Evolutionary conservation across 1,140 invertebrate genomes (phyloP), one percentile per base, ranked within the genome.

Genomic region (Pissodes strobi): DNA sequence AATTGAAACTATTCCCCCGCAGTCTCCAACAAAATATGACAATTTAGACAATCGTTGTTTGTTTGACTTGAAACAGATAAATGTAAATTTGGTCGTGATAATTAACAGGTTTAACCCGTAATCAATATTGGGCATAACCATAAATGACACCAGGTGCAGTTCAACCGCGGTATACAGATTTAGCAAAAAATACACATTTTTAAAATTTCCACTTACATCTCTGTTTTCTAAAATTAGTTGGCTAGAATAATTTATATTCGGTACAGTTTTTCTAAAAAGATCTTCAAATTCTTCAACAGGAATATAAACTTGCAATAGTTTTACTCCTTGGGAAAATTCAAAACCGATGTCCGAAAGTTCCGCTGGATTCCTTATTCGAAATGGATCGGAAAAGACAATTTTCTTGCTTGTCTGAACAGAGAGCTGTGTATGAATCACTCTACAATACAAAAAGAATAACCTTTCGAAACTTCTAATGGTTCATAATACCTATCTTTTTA

Each of bases 381-480:
- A 90, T 2, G 91, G 91, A 82, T 93, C 90, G 25, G 89, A 89
- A 23, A 92, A 84, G 17, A 90, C 86, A 3, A 94, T 75, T 72
- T 86, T 85, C 69, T 92, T 92, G 1, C 90, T 91, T 55, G 91
- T 78, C 64, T 85, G 83, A 55, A 88, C 82, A 68, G 83, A 86
- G 10, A 93, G 79, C 72, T 93, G 90, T 0, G 90, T 89, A 13
- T 88, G 86, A 52, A 94, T 86, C 67, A 92, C 87, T 79, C 90
- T 92, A 64, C 83, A 82, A 70, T 74, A 69, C n/a, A n/a, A n/a
- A n/a, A n/a, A n/a, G n/a, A n/a, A n/a, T n/a, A n/a, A n/a, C n/a
- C n/a, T n/a, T n/a, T n/a, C n/a, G n/a, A n/a, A n/a, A n/a, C n/a
- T n/a, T n/a, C n/a, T n/a, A n/a, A n/a, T n/a, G n/a, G n/a, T n/a